A percentile compares a stretch with the other conserved stretches of the same genome.
phyloP scores from a whole-genome alignment of 2,888 invertebrate species.

The Drosophila falleni region DNA sequence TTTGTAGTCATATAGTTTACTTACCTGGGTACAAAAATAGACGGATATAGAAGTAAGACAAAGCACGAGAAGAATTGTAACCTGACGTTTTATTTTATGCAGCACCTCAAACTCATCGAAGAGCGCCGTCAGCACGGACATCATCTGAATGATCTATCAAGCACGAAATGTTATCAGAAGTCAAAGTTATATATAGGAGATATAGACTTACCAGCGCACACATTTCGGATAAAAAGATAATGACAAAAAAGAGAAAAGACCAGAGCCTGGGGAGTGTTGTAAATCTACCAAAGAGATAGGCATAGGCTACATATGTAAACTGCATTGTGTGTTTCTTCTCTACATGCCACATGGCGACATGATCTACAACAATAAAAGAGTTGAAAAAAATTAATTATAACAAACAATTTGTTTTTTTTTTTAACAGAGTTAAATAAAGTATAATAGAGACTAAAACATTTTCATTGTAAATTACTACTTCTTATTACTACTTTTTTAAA shows the following conservation, averaged over 20 bases:
- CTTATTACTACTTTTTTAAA: no score
- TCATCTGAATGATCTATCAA: conserved; percentile 79
- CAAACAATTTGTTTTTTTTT: no score
- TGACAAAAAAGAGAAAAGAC: conserved; percentile 91
- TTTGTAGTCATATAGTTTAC: not conserved
- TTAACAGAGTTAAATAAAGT: not conserved
- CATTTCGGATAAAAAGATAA: conserved; percentile 91
- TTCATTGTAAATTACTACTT: no score
- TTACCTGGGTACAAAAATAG: conserved; percentile 83
- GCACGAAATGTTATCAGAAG: not conserved
- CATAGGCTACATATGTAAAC: conserved; percentile 80
- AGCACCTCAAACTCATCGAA: conserved; percentile 83
- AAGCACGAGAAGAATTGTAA: conserved; percentile 65
- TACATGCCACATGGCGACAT: conserved; percentile 79
- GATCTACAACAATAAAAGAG: conserved; percentile 57
- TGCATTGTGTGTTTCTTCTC: conserved; percentile 82
- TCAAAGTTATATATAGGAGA: not conserved
- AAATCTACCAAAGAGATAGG: conserved; percentile 81
- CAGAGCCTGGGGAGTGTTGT: conserved; percentile 86
- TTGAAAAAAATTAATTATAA: not conserved
- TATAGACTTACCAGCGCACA: conserved; percentile 90
- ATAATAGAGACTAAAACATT: no score
- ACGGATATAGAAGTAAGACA: conserved; percentile 68
- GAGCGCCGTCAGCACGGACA: conserved; percentile 81
- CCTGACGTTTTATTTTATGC: conserved; percentile 62